Evolutionary conservation across 2,113 vertebrate genomes (phyloP), one percentile per base, ranked within the genome.

Genomic region (Psettodes erumei): DNA sequence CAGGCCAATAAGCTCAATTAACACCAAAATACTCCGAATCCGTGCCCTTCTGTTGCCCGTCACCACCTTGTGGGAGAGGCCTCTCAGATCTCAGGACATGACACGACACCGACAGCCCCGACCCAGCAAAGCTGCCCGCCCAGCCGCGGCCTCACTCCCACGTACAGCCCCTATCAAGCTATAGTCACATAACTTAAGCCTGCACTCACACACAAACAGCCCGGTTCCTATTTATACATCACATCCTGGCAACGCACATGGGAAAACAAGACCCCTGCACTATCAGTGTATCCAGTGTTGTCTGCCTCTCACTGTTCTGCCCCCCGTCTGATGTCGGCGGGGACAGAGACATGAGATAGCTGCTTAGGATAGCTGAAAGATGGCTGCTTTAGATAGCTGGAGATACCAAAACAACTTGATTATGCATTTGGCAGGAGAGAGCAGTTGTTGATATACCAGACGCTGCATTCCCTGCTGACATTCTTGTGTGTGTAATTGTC

Each of bases 1-100:
- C 89, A 55, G 89, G 56, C 84, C 90, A 92, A 93, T 92, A 89
- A 92, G 89, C 83, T 93, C 92, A 92, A 93, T 94, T 94, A 93
- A 89, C 88, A 86, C 87, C 68, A 84, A 93, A 93, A 92, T 93
- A 84, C 89, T 89, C 80, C 32, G 83, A 91, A 91, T 93, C 87
- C 74, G 28, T 91, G 90, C 83, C 91, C 90, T 90, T 91, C 87
- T 87, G 89, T 77, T 74, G 50, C 75, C 90, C 86, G 48, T 93
- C 93, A 92, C 86, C 92, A 92, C 91, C 87, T 92, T 75, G 60
- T 9, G 79, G 81, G 84, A 54, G 68, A 83, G 83, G 85, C 85
- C 84, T 87, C 85, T 90, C 86, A 85, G 88, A 90, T 88, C 88
- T 88, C 70, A 8, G 75, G 72, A 89, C 79, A 87, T 90, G 76